Base-by-base conservation (phyloP, 2,888 invertebrate genomes). In the Cosmia trapezina region DNA sequence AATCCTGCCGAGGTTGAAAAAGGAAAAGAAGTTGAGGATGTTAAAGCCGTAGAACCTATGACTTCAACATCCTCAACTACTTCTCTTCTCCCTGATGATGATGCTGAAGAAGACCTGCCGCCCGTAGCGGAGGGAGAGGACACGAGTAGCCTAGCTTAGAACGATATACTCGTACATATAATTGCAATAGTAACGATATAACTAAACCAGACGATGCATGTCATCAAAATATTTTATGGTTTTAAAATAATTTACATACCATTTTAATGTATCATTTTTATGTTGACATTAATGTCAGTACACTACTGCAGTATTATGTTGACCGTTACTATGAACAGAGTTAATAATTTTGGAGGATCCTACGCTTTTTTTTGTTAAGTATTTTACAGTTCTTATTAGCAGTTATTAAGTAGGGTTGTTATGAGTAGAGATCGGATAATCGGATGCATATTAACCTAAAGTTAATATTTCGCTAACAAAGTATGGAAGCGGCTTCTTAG, bases 351-450 rank as follows among this genome's bases (percentile, higher is more conserved):
- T 76, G 37, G 76, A 72, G 41, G 41, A 47, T n/a, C 65, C 57
- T 70, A 73, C 54, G 28, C 3, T 59, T 54, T 70, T 62, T 67
- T 70, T 64, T 51, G 61, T 60, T 33, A 45, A 72, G 61, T 78
- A 37, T 75, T 78, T 75, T 68, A 78, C 56, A 64, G 28, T 79
- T 79, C 56, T 79, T 79, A 68, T 78, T 78, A 17, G 70, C 78
- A 78, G 76, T 67, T 64, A 49, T 17, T 62, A 54, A 14, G 71
- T 65, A 76, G 4, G 37, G 37, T 37, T 37, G 4, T 37, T 37
- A 28, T 28, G 45, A 22, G 19, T 67, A 53, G n/a, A n/a, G n/a
- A n/a, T n/a, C n/a, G n/a, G n/a, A n/a, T n/a, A n/a, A n/a, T n/a
- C n/a, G n/a, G n/a, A n/a, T n/a, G n/a, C n/a, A n/a, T n/a, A n/a